These are phyloP conservation scores for Sebastes taczanowskii DNA, from an alignment of 2,797 vertebrate species.

Conservation along the genomic window DNA sequence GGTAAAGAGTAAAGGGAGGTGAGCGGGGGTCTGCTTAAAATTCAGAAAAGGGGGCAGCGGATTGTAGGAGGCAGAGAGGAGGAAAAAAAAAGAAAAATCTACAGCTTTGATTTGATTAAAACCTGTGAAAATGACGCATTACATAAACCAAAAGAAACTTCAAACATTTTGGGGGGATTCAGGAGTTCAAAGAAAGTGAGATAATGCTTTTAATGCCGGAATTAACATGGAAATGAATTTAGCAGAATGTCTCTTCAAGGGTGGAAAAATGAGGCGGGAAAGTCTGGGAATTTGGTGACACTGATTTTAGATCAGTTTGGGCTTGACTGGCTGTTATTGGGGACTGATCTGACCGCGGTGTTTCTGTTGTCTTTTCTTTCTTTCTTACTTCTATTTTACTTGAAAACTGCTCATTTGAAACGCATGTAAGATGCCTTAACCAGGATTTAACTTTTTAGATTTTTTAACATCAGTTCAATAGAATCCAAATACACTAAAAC, in stretches of 20 bases:
- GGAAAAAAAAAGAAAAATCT: constrained; percentile 6
- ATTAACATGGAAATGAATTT: constrained; percentile 66
- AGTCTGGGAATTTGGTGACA: constrained; percentile 19
- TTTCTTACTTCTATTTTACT: neutral
- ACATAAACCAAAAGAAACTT: constrained; percentile 63
- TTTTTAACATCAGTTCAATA: neutral
- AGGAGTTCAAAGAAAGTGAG: constrained; percentile 54
- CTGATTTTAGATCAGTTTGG: constrained; percentile 23
- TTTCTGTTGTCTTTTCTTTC: no score
- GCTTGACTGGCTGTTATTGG: neutral
- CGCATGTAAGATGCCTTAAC: no score
- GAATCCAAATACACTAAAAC: neutral
- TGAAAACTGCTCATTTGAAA: neutral
- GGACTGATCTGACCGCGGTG: neutral
- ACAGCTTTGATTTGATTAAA: constrained; percentile 77
- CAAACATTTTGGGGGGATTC: constrained; percentile 54
- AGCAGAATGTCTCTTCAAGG: neutral
- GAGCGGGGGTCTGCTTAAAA: constrained; percentile 67
- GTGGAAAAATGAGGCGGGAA: neutral
- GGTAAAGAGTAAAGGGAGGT: constrained; percentile 59
- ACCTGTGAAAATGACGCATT: constrained; percentile 60
- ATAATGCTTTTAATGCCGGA: constrained; percentile 65
- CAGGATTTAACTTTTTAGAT: neutral
- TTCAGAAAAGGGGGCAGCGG: constrained; percentile 55
- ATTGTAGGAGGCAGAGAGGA: constrained; percentile 27